Percentiles rank a stretch among this genome's conserved stretches.
Evolutionary conservation across 2,888 invertebrate species (phyloP).

Genomic region (Dynastes hyllus): DNA sequence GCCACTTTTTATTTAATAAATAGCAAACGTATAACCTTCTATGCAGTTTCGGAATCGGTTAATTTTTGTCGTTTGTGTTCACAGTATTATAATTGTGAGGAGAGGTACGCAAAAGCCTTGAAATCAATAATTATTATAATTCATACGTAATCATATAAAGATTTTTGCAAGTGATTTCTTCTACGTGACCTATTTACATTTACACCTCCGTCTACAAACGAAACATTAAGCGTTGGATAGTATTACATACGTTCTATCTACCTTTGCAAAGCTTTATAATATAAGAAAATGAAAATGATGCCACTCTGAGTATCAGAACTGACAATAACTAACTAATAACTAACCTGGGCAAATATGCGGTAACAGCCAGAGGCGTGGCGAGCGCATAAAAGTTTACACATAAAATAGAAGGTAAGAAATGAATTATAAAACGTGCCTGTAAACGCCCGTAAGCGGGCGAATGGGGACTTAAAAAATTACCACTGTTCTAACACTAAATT

Average conservation of each 20-base stretch:
- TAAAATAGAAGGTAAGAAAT: too few species aligned
- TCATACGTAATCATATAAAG: slow-evolving; percentile 24
- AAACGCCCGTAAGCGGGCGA: too few species aligned
- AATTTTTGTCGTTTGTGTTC: background rate
- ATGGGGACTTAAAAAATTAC: too few species aligned
- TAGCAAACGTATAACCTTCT: background rate
- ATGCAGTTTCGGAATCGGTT: background rate
- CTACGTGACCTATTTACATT: slow-evolving; percentile 32
- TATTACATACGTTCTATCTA: background rate
- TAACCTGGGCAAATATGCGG: too few species aligned
- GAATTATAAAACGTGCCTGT: too few species aligned
- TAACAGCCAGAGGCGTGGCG: too few species aligned
- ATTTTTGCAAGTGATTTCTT: slow-evolving; percentile 33
- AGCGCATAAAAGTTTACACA: too few species aligned
- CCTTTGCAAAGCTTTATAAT: background rate
- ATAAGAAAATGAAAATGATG: too few species aligned
- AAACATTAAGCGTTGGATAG: background rate
- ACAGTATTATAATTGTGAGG: background rate
- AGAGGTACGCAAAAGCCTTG: background rate
- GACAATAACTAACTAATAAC: too few species aligned
- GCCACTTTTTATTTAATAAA: background rate
- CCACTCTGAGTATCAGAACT: too few species aligned
- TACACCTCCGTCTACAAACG: slow-evolving; percentile 16
- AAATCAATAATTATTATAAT: slow-evolving; percentile 35
- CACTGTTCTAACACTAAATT: too few species aligned